These are phyloP conservation scores for Eupithecia insigniata DNA, from an alignment of 2,888 invertebrate species.

Conservation along the genomic window DNA sequence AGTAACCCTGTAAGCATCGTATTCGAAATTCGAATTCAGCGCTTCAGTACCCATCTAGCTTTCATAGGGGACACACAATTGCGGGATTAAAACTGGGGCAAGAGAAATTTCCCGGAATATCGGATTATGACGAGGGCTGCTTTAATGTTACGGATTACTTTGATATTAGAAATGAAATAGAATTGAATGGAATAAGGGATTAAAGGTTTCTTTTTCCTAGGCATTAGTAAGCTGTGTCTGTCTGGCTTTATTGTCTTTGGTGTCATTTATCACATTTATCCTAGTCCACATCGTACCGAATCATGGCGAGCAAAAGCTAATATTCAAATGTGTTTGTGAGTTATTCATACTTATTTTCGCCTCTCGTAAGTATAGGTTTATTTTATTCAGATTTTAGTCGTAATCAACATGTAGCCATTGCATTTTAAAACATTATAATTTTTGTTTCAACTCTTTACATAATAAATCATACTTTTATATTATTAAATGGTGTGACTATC, in stretches of 20 bases:
- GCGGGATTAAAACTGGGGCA: constrained; percentile 31
- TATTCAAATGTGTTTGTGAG: no score
- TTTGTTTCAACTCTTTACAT: no score
- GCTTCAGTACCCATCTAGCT: constrained; percentile 37
- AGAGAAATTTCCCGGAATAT: constrained; percentile 39
- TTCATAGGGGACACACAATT: constrained; percentile 25
- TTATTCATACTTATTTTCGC: no score
- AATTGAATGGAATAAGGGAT: constrained; percentile 11
- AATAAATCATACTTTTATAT: no score
- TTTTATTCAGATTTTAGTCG: no score
- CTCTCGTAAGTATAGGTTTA: no score
- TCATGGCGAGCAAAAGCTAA: no score
- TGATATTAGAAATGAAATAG: constrained; percentile 26
- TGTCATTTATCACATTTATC: neutral
- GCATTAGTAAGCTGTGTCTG: neutral
- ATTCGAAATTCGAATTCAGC: constrained; percentile 19
- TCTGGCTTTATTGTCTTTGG: neutral
- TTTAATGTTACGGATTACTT: constrained; percentile 18
- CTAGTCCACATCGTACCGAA: neutral
- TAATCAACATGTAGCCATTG: no score
- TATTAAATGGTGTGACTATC: no score
- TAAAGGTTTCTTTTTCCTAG: neutral
- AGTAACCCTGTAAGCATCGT: constrained; percentile 30
- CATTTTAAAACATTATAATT: no score
- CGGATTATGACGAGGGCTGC: constrained; percentile 20